A percentile compares a stretch with the other conserved stretches of the same genome.
phyloP scores from a whole-genome alignment of 2,797 vertebrate species.

The Pempheris klunzingeri region DNA sequence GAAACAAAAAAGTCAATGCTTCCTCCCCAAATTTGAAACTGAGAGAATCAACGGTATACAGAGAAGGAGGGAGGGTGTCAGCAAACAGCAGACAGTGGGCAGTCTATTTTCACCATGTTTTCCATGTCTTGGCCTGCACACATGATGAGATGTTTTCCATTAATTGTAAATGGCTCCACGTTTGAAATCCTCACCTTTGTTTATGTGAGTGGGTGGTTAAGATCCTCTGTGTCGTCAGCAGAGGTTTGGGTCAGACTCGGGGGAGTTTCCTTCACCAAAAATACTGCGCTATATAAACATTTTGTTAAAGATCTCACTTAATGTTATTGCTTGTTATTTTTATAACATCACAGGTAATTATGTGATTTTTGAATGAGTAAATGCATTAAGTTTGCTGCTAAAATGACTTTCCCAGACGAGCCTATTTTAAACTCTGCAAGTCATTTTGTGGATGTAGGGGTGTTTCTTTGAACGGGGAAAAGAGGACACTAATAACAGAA shows the following conservation, averaged over 20 bases:
- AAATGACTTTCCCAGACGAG: slow-evolving; percentile 8
- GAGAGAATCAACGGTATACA: slow-evolving; percentile 1
- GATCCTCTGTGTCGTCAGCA: slow-evolving; percentile 28
- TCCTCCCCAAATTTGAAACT: not conserved
- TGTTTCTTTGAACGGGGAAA: not conserved
- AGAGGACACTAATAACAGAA: not conserved
- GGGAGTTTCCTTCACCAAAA: slow-evolving; percentile 33
- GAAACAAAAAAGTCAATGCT: not conserved
- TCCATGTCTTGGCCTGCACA: slow-evolving; percentile 12
- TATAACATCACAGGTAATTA: slow-evolving; percentile 23
- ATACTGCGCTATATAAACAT: slow-evolving; percentile 37
- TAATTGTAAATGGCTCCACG: slow-evolving; percentile 1
- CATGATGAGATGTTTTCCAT: slow-evolving; percentile 40
- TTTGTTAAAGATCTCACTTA: slow-evolving; percentile 18
- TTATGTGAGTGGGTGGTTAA: slow-evolving; percentile 24
- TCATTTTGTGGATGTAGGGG: slow-evolving; percentile 18
- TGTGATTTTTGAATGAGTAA: slow-evolving; percentile 23
- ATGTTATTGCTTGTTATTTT: slow-evolving; percentile 26
- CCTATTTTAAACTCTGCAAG: slow-evolving; percentile 25
- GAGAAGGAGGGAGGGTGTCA: not conserved
- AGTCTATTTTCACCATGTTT: slow-evolving; percentile 13
- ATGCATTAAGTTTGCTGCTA: slow-evolving; percentile 1
- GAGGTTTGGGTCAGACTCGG: slow-evolving; percentile 33
- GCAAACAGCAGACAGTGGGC: slow-evolving; percentile 14
- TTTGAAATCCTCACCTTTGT: slow-evolving; percentile 46